These are phyloP conservation scores for Morus bassanus DNA, from an alignment of 2,797 vertebrate species.

Conservation along the genomic window DNA sequence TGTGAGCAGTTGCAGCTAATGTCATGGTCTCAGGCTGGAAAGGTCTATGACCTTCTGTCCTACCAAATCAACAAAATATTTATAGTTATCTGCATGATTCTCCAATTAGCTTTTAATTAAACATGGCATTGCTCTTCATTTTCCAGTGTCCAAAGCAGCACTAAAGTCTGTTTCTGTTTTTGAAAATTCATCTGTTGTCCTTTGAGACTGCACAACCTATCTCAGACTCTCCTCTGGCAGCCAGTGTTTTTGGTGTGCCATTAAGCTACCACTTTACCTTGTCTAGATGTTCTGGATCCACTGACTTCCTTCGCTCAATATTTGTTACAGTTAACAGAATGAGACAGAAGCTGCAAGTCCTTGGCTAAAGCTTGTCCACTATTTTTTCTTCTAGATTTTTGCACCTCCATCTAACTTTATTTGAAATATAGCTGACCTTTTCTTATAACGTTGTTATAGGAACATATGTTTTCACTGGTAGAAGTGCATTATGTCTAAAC, in stretches of 20 bases:
- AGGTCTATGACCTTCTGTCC: neutral
- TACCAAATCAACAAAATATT: neutral
- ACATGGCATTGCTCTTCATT: neutral
- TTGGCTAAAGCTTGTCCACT: neutral
- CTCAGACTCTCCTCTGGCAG: neutral
- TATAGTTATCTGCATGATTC: neutral
- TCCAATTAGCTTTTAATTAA: slow-evolving; percentile 10
- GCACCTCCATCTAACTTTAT: neutral
- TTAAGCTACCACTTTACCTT: neutral
- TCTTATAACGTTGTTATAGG: neutral
- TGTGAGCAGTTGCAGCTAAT: neutral
- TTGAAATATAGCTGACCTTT: neutral
- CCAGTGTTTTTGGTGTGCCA: neutral
- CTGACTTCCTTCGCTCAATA: neutral
- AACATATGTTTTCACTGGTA: neutral
- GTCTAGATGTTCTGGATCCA: neutral
- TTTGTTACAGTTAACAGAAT: neutral
- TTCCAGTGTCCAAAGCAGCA: neutral
- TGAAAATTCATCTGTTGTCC: neutral
- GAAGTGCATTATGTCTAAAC: neutral
- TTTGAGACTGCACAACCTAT: neutral
- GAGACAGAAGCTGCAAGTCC: neutral
- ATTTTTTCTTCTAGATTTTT: neutral
- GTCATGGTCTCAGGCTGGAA: neutral
- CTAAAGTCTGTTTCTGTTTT: neutral